A percentile compares a stretch with the other conserved stretches of the same genome.
Evolutionary conservation across 2,113 vertebrate genomes (phyloP).

Genomic region (Oryctolagus cuniculus): DNA sequence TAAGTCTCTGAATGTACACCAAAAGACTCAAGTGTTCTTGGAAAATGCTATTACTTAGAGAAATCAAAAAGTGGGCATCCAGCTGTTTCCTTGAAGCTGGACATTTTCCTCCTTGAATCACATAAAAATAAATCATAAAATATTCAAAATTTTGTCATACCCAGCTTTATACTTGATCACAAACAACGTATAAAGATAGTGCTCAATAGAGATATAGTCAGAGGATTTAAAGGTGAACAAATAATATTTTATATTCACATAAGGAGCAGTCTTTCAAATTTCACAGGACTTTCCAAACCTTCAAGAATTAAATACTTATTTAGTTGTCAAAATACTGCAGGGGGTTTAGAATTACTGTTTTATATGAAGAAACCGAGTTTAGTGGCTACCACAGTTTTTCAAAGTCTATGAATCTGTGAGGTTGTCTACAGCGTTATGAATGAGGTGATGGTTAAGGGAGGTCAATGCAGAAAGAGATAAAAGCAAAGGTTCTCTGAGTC

Average conservation of each 20-base stretch:
- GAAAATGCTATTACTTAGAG: neutral
- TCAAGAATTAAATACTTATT: neutral
- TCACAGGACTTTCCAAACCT: neutral
- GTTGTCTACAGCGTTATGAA: neutral
- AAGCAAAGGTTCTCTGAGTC: neutral
- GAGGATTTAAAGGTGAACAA: neutral
- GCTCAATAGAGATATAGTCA: neutral
- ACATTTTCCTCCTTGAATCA: neutral
- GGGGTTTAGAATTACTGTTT: neutral
- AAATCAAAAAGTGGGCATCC: slow-evolving; percentile 15
- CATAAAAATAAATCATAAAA: neutral
- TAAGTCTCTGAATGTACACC: neutral
- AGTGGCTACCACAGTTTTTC: neutral
- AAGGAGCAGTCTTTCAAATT: neutral
- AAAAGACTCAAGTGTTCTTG: neutral
- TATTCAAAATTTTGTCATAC: neutral
- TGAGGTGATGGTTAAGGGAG: neutral
- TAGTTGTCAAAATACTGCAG: neutral
- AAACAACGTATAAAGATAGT: neutral
- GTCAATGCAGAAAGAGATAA: neutral
- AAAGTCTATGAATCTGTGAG: neutral
- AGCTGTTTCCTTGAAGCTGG: neutral
- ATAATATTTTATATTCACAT: neutral
- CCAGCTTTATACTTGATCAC: neutral
- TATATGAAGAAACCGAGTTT: neutral